Evolutionary conservation across 2,888 invertebrate genomes (phyloP).

Genomic region (Cephus pygmeus): DNA sequence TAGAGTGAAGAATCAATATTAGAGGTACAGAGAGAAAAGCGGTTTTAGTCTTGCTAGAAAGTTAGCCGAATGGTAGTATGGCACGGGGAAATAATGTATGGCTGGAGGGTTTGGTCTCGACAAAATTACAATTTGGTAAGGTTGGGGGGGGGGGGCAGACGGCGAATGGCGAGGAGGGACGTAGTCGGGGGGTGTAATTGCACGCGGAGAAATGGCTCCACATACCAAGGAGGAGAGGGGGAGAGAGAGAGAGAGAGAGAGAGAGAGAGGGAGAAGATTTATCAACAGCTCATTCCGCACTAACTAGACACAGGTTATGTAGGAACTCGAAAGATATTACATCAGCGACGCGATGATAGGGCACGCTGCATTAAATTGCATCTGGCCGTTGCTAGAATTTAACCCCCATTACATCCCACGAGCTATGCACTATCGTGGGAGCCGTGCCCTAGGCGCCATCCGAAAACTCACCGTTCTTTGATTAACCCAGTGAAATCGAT

Average conservation of each 20-base stretch:
- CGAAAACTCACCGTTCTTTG: constrained; percentile 21
- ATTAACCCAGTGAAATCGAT: background rate
- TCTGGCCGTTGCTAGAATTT: constrained; percentile 60
- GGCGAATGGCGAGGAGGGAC: no score
- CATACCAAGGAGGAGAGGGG: constrained; percentile 47
- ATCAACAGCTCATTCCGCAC: constrained; percentile 63
- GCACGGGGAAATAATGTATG: constrained; percentile 54
- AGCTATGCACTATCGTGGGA: background rate
- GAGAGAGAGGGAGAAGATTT: constrained; percentile 50
- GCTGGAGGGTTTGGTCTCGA: constrained; percentile 48
- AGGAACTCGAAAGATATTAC: constrained; percentile 63
- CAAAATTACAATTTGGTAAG: constrained; percentile 61
- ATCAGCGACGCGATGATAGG: constrained; percentile 61
- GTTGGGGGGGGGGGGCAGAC: background rate
- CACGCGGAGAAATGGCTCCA: constrained; percentile 61
- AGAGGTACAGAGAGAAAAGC: background rate
- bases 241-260: constrained; percentile 38
- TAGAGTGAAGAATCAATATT: constrained; percentile 12
- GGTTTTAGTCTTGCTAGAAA: constrained; percentile 20
- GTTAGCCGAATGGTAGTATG: constrained; percentile 36
- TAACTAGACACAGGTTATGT: constrained; percentile 61
- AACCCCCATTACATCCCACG: constrained; percentile 47
- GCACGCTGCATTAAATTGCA: constrained; percentile 62
- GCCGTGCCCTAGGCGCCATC: constrained; percentile 26
- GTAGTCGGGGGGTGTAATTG: constrained; percentile 56